Percentiles rank a stretch among this genome's conserved stretches.
Conservation (phyloP, 2,797 vertebrate species). For the Oceanodroma leucorhoa region DNA sequence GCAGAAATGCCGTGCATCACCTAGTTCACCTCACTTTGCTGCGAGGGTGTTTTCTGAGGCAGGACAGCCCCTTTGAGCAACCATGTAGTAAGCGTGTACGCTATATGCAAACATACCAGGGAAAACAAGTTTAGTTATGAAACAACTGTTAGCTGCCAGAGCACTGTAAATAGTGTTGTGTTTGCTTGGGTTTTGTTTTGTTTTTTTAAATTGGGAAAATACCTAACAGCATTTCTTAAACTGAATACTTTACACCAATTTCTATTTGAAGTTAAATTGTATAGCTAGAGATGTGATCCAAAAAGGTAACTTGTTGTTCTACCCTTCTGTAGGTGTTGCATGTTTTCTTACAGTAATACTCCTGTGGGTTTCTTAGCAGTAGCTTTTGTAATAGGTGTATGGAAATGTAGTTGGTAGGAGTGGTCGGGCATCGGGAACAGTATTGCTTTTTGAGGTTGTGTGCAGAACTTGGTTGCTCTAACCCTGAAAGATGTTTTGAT, state of each 20-base stretch:
- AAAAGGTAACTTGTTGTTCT: not conserved
- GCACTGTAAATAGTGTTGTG: not conserved
- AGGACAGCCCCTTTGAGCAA: not conserved
- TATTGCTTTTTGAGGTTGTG: slow-evolving; percentile 22
- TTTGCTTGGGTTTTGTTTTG: not conserved
- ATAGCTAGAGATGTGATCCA: not conserved
- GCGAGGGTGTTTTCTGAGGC: not conserved
- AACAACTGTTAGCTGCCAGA: slow-evolving; percentile 11
- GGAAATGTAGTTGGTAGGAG: slow-evolving; percentile 29
- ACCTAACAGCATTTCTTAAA: not conserved
- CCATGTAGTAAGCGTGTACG: not conserved
- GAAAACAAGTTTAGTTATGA: not conserved
- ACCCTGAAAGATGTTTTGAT: slow-evolving; percentile 65
- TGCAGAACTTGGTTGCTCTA: slow-evolving; percentile 35
- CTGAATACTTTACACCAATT: not conserved
- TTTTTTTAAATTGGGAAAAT: not conserved
- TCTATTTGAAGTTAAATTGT: not conserved
- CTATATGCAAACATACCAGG: not conserved
- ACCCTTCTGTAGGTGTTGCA: not conserved
- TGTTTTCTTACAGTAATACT: not conserved
- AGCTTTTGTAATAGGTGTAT: not conserved
- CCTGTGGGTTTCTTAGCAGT: not conserved
- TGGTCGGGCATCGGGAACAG: not conserved
- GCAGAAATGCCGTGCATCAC: not conserved
- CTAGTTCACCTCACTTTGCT: not conserved